These are phyloP conservation scores for Bubalus kerabau DNA, from an alignment of 2,113 vertebrate species.

Conservation along the genomic window DNA sequence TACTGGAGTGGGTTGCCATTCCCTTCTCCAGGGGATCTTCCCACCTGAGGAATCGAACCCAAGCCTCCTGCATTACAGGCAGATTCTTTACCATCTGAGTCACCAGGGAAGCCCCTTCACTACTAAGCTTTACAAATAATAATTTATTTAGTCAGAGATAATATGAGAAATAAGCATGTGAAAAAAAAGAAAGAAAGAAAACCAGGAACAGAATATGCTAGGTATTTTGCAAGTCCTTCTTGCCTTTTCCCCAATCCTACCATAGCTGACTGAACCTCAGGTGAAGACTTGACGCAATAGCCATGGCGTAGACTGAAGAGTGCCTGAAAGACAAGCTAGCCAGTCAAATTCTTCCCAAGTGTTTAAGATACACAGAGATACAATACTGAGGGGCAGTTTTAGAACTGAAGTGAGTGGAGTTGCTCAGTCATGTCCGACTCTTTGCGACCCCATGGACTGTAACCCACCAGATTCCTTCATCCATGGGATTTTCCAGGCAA, in stretches of 20 bases:
- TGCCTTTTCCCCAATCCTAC: not conserved
- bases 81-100: not conserved
- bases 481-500: not conserved
- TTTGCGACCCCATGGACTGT: not conserved
- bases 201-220: not conserved
- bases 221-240: not conserved
- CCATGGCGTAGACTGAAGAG: not conserved
- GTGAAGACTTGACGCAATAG: not conserved
- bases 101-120: not conserved
- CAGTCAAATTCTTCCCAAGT: not conserved
- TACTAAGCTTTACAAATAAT: not conserved
- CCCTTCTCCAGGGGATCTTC: not conserved
- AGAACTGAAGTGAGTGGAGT: not conserved
- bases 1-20: not conserved
- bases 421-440: not conserved
- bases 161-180: not conserved
- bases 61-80: not conserved
- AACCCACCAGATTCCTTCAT: not conserved
- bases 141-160: not conserved
- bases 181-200: not conserved
- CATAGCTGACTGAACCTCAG: not conserved
- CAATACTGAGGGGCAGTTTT: not conserved
- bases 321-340: not conserved
- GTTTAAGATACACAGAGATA: not conserved
- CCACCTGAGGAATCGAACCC: fast-evolving